Evolutionary conservation across 1,140 invertebrate species (phyloP).

Genomic region (Drosophila melanogaster): Release_6_plus_ISO1_MT NC_004354.4:11458501-11459000

Average conservation of each 20-base stretch:
- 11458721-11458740: not conserved
- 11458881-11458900: constrained; percentile 1
- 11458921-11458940: constrained; percentile 32
- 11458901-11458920: constrained; percentile 34
- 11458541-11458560: not conserved
- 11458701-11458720: too few species aligned
- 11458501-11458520: not conserved
- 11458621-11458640: constrained; percentile 9
- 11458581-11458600: constrained; percentile 6
- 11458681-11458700: too few species aligned
- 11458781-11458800: constrained; percentile 4
- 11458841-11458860: not conserved
- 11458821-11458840: not conserved
- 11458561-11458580: not conserved
- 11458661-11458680: constrained; percentile 1
- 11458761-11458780: constrained; percentile 29
- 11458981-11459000: constrained; percentile 5
- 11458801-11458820: not conserved
- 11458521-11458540: not conserved
- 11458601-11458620: constrained; percentile 24
- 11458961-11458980: constrained; percentile 36
- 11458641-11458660: constrained; percentile 9
- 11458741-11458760: constrained; percentile 23
- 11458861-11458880: constrained; percentile 13
- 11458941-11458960: constrained; percentile 10